Conservation (phyloP, 2,797 vertebrate genomes). For the Myoxocephalus aenaeus region DNA sequence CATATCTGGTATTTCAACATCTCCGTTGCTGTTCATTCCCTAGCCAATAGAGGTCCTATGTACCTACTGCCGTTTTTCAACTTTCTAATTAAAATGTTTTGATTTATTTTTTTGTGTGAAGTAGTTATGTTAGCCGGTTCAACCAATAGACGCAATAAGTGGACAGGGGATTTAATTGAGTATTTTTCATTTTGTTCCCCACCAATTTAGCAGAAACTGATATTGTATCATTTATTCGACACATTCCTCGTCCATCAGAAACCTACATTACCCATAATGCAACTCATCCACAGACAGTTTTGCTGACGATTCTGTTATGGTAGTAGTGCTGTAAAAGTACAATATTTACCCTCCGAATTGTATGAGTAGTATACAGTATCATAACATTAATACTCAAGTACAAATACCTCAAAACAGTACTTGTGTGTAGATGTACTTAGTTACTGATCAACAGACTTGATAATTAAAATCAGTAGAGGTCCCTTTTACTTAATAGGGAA, state of each 20-base stretch:
- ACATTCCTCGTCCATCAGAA: background rate
- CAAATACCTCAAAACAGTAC: too few species aligned
- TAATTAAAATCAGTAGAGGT: too few species aligned
- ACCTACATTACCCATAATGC: background rate
- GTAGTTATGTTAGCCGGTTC: background rate
- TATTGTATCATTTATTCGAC: background rate
- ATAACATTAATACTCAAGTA: background rate
- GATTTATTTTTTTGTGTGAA: conserved; percentile 56
- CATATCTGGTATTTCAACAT: conserved; percentile 67
- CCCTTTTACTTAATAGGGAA: too few species aligned
- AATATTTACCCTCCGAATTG: too few species aligned
- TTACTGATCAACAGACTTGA: too few species aligned
- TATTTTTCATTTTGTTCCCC: background rate
- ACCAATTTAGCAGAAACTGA: background rate
- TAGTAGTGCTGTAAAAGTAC: background rate
- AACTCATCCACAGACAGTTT: background rate
- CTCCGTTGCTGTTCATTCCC: conserved; percentile 72
- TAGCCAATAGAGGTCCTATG: conserved; percentile 74
- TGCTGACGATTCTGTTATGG: background rate
- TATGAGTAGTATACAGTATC: background rate
- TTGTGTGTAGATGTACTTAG: too few species aligned
- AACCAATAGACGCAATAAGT: background rate
- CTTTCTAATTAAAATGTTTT: conserved; percentile 83
- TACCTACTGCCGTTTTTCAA: conserved; percentile 81
- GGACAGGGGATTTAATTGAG: background rate